These are phyloP conservation scores for Astreopora myriophthalma DNA, from an alignment of 64 coral and sea anemone genomes.

Conservation along the genomic window DNA sequence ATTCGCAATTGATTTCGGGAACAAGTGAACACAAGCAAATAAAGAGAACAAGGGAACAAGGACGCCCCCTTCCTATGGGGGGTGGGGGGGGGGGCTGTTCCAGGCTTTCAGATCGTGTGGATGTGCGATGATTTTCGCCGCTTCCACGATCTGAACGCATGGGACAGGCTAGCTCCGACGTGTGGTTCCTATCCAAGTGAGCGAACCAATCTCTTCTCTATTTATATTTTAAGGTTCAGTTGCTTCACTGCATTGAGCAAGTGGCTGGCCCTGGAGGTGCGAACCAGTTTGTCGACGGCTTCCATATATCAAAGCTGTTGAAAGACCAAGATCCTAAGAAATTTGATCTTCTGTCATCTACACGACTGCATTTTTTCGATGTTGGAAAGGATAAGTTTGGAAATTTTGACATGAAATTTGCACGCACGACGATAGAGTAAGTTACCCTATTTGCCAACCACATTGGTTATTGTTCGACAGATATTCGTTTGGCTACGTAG, in stretches of 20 bases:
- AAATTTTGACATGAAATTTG: slow-evolving; percentile 65
- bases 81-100: too few species aligned
- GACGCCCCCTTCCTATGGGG: too few species aligned
- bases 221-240: slow-evolving; percentile 43
- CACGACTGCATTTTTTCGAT: slow-evolving; percentile 67
- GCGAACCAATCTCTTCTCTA: not conserved
- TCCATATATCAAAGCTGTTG: slow-evolving; percentile 66
- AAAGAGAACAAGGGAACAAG: too few species aligned
- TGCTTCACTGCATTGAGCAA: slow-evolving; percentile 83
- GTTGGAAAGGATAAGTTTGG: slow-evolving; percentile 73
- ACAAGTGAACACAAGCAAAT: too few species aligned
- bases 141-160: too few species aligned
- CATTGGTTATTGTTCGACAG: too few species aligned
- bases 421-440: slow-evolving; percentile 67
- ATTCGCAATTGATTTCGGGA: too few species aligned
- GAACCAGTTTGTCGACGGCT: slow-evolving; percentile 87
- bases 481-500: too few species aligned
- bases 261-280: slow-evolving; percentile 49
- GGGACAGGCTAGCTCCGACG: not conserved
- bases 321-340: slow-evolving; percentile 48
- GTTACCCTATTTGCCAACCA: not conserved
- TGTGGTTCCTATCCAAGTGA: not conserved
- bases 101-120: too few species aligned
- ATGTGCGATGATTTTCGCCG: too few species aligned
- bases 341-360: slow-evolving; percentile 51